Evolutionary conservation across 2,888 invertebrate species (phyloP).

Genomic region (Stramonita haemastoma): DNA sequence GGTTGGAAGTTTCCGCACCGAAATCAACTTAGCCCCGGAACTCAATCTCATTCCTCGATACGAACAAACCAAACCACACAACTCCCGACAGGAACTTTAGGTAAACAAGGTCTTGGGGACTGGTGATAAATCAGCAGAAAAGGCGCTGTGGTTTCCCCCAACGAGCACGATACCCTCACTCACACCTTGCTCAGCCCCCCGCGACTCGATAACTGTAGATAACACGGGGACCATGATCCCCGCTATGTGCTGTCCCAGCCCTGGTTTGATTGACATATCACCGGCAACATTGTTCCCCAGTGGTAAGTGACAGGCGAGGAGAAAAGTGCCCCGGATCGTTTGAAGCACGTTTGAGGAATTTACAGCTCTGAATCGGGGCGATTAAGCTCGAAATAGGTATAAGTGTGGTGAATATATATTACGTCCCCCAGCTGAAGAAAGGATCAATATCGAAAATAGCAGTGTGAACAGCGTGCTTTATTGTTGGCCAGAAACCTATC

Average conservation of each 20-base stretch:
- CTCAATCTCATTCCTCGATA: neutral
- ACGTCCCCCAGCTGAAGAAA: neutral
- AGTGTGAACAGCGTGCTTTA: neutral
- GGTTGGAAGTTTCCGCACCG: neutral
- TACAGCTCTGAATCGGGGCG: neutral
- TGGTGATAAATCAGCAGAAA: conserved; percentile 9
- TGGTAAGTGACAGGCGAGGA: neutral
- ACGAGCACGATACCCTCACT: no score
- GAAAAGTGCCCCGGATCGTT: neutral
- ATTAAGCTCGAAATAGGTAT: conserved; percentile 12
- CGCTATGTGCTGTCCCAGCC: neutral
- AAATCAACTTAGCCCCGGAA: neutral
- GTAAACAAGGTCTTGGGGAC: neutral
- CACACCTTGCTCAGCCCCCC: neutral
- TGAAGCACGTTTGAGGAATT: conserved; percentile 30
- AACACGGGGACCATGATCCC: neutral
- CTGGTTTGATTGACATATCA: conserved; percentile 36
- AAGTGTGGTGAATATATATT: neutral
- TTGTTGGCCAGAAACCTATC: neutral
- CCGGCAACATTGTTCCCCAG: neutral
- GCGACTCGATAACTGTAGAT: neutral
- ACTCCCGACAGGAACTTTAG: no score
- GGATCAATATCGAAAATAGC: neutral
- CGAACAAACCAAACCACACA: no score
- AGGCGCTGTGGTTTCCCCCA: neutral